Evolutionary conservation across 2,113 vertebrate genomes (phyloP).

Genomic region (Todiramphus chloris): DNA sequence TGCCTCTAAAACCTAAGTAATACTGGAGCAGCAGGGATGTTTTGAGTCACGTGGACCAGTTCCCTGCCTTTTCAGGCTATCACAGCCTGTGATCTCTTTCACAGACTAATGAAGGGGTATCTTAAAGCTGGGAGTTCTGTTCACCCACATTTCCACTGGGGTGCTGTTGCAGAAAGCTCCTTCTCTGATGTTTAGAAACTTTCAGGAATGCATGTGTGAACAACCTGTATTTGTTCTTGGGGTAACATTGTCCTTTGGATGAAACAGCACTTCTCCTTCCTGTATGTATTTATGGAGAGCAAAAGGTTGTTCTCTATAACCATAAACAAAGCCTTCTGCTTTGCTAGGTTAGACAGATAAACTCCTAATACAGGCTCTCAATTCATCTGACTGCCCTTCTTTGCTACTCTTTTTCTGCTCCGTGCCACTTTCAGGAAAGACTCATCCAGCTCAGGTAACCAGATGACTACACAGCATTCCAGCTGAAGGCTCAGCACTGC

Average conservation of each 20-base stretch:
- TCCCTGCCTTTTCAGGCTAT: neutral
- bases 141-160: neutral
- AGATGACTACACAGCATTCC: neutral
- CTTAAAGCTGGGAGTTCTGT: neutral
- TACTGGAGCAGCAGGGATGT: neutral
- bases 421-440: neutral
- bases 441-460: neutral
- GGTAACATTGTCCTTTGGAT: neutral
- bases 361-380: neutral
- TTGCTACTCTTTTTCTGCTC: neutral
- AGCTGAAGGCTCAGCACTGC: neutral
- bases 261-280: neutral
- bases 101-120: neutral
- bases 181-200: neutral
- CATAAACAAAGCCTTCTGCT: neutral
- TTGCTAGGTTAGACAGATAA: neutral
- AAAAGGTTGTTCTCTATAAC: no score
- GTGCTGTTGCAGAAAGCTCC: neutral
- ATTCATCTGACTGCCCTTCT: neutral
- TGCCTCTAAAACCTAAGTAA: neutral
- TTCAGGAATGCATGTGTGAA: neutral
- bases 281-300: neutral
- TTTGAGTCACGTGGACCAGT: accelerated
- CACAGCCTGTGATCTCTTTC: neutral
- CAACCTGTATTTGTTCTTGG: neutral